A percentile compares a stretch with the other conserved stretches of the same genome.
These are phyloP conservation scores for Sardina pilchardus DNA, from an alignment of 2,113 vertebrate species.

Conservation along the genomic window DNA sequence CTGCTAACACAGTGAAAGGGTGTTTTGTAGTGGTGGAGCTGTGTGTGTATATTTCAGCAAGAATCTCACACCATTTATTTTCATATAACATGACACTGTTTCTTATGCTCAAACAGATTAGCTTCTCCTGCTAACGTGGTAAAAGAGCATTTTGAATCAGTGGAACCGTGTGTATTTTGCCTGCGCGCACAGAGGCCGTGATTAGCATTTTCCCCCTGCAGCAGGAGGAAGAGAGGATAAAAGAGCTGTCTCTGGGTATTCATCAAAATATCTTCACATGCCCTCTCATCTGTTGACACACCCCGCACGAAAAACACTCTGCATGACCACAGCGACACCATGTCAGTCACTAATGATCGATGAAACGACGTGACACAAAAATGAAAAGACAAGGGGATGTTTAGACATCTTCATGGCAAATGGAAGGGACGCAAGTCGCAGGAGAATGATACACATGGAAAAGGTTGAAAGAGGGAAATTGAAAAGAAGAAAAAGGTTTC, in stretches of 20 bases:
- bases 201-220: background rate
- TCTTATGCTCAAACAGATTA: background rate
- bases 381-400: background rate
- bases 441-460: background rate
- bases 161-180: background rate
- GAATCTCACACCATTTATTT: background rate
- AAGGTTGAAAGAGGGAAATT: background rate
- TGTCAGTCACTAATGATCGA: background rate
- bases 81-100: background rate
- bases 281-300: background rate
- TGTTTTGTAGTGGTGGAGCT: background rate
- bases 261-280: background rate
- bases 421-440: background rate
- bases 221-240: constrained; percentile 4
- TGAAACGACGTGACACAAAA: background rate
- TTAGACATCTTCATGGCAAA: background rate
- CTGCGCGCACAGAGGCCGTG: background rate
- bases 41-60: background rate
- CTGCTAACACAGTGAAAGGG: background rate
- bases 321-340: background rate
- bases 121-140: background rate
- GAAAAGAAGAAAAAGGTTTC: background rate
- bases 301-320: background rate
- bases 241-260: background rate
- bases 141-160: background rate